A percentile compares a stretch with the other conserved stretches of the same genome.
These are phyloP conservation scores for Ips nitidus DNA, from an alignment of 1,140 invertebrate species.

Conservation along the genomic window DNA sequence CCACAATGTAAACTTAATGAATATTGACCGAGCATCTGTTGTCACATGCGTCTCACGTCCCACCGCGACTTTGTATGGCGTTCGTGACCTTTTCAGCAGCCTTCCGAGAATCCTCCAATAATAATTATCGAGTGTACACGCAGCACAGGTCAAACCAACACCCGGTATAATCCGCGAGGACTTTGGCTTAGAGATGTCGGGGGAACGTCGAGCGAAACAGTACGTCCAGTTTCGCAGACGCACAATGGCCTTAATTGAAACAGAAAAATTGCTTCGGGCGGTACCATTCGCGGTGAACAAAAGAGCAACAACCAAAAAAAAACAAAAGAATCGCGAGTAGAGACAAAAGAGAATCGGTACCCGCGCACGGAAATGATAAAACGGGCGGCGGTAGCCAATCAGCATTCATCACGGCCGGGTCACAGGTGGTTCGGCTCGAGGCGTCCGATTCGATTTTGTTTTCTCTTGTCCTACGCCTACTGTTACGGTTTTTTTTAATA, in stretches of 20 bases:
- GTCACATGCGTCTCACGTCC: conserved; percentile 20
- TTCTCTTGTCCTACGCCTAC: conserved; percentile 13
- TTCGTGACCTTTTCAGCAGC: conserved; percentile 26
- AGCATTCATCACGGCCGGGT: conserved; percentile 34
- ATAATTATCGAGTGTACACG: conserved; percentile 22
- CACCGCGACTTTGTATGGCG: conserved; percentile 16
- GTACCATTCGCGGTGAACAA: conserved; percentile 19
- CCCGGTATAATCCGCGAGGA: conserved; percentile 14
- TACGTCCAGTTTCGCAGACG: neutral
- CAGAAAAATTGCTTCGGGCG: neutral
- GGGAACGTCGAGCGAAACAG: conserved; percentile 12
- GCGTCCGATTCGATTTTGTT: conserved; percentile 16
- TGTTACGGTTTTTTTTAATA: conserved; percentile 6
- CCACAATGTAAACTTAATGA: conserved; percentile 4
- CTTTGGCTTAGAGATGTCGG: conserved; percentile 5
- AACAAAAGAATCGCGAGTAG: no score
- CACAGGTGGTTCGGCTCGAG: conserved; percentile 34
- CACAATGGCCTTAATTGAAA: conserved; percentile 8
- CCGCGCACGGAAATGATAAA: conserved; percentile 36
- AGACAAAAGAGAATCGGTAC: conserved; percentile 23
- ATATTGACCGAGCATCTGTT: conserved; percentile 4
- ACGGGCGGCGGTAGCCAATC: conserved; percentile 33
- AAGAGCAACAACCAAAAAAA: neutral
- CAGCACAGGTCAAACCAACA: conserved; percentile 22
- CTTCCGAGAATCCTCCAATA: conserved; percentile 20